Evolutionary conservation across 2,797 vertebrate species (phyloP).

Genomic region (Ceryle rudis): DNA sequence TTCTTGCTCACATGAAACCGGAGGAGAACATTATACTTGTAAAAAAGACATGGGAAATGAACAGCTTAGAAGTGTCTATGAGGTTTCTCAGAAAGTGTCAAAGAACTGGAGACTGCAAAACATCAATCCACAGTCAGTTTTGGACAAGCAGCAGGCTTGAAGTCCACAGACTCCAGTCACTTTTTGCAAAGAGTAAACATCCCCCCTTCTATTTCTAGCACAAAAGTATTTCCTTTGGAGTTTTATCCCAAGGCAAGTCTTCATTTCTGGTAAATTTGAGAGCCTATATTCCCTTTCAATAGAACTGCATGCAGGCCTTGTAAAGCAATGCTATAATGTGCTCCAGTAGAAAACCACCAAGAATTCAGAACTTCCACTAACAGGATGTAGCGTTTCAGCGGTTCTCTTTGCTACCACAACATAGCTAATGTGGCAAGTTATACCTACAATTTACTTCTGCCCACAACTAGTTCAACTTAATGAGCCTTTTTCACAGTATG

Average conservation of each 20-base stretch:
- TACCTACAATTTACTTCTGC: background rate
- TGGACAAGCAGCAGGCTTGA: background rate
- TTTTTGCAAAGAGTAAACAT: rapidly evolving
- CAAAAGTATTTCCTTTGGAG: background rate
- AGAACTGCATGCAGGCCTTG: background rate
- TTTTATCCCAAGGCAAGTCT: background rate
- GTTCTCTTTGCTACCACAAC: background rate
- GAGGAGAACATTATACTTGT: background rate
- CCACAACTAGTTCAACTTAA: background rate
- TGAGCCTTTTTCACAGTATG: background rate
- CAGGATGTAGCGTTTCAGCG: background rate
- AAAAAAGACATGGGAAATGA: background rate
- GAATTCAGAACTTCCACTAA: background rate
- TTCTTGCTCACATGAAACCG: background rate
- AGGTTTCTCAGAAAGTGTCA: background rate
- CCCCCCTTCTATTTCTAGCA: background rate
- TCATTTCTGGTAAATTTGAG: background rate
- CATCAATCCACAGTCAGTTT: background rate
- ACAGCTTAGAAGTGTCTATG: background rate
- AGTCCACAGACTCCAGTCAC: background rate
- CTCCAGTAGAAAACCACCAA: background rate
- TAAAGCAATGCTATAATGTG: background rate
- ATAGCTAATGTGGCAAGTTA: background rate
- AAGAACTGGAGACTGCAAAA: background rate
- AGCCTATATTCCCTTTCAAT: background rate